phyloP scores from a whole-genome alignment of 2,113 vertebrate genomes.

The Oriolus oriolus region DNA sequence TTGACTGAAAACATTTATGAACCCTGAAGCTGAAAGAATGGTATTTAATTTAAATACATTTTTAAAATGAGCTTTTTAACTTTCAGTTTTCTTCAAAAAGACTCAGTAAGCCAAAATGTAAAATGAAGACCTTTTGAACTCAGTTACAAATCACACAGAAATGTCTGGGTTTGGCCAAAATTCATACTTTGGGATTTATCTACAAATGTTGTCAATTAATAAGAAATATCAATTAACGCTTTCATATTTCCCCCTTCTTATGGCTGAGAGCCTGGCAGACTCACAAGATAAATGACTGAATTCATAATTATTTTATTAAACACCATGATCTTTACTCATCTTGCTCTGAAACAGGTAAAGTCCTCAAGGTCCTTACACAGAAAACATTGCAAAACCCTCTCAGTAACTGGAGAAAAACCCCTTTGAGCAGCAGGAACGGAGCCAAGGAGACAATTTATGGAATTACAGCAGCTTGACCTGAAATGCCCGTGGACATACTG shows the following conservation, averaged over 20 bases:
- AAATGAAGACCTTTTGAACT: not conserved
- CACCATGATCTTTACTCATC: not conserved
- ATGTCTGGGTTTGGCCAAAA: not conserved
- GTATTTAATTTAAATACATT: not conserved
- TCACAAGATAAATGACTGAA: not conserved
- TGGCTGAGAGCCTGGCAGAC: not conserved
- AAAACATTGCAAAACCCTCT: not conserved
- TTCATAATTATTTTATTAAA: not conserved
- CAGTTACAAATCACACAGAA: not conserved
- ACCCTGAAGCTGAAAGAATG: not conserved
- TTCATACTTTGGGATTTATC: not conserved
- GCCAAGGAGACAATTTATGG: not conserved
- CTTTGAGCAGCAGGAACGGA: not conserved
- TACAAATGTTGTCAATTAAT: not conserved
- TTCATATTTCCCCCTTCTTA: not conserved
- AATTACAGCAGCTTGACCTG: not conserved
- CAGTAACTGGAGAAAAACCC: not conserved
- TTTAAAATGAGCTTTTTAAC: not conserved
- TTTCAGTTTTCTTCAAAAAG: not conserved
- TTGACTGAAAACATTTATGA: constrained; percentile 22
- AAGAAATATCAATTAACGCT: not conserved
- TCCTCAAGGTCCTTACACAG: not conserved
- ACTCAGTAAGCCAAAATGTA: not conserved
- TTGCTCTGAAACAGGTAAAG: not conserved
- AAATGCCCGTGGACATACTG: not conserved